phyloP scores from a whole-genome alignment of 2,888 invertebrate genomes.

The Amblyteles armatorius region DNA sequence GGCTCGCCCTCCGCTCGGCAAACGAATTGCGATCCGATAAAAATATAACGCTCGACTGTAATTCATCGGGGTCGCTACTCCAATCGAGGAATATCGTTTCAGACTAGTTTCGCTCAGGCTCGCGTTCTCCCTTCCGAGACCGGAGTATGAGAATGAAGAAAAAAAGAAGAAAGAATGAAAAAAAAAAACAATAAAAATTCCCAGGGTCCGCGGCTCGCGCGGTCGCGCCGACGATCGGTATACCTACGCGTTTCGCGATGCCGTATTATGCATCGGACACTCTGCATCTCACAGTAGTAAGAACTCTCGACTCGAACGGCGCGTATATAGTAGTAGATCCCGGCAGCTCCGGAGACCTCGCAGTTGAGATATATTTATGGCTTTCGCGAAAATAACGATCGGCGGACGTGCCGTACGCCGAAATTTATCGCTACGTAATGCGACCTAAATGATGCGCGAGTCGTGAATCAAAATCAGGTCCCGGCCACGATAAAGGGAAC shows the following conservation, averaged over 20 bases:
- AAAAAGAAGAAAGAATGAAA: conserved; percentile 24
- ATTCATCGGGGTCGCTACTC: conserved; percentile 65
- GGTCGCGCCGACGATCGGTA: conserved; percentile 60
- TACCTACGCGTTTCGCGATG: conserved; percentile 70
- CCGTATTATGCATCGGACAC: conserved; percentile 27
- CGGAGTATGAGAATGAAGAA: conserved; percentile 29
- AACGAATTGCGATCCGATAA: conserved; percentile 69
- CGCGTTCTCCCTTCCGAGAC: conserved; percentile 49
- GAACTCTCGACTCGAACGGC: conserved; percentile 31
- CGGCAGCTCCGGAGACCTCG: conserved; percentile 41
- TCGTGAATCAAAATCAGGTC: conserved; percentile 77
- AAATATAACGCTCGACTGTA: conserved; percentile 67
- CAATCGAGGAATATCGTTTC: conserved; percentile 60
- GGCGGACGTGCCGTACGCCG: conserved; percentile 65
- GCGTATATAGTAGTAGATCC: conserved; percentile 58
- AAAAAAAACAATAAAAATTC: conserved; percentile 36
- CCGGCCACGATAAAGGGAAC: conserved; percentile 57
- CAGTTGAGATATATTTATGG: conserved; percentile 72
- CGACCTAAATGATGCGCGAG: conserved; percentile 76
- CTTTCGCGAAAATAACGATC: conserved; percentile 73
- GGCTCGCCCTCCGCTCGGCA: conserved; percentile 29
- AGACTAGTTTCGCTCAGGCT: conserved; percentile 51
- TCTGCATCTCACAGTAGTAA: conserved; percentile 57
- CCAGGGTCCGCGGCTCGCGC: conserved; percentile 37
- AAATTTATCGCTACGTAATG: conserved; percentile 78